phyloP scores from a whole-genome alignment of 2,888 invertebrate genomes.

The Cyaniris semiargus region DNA sequence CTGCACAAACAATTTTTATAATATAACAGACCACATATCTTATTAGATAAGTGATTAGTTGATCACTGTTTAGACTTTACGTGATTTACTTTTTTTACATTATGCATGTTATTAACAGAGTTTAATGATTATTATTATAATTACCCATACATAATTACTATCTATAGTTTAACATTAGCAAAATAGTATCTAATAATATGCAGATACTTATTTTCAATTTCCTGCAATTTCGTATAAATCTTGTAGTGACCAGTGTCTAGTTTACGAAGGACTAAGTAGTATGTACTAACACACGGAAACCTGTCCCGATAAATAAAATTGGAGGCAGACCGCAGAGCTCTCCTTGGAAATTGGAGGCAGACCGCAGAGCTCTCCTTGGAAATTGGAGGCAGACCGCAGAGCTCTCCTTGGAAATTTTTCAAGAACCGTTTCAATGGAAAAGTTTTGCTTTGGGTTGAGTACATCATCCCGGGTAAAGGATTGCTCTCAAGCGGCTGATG shows the following conservation, averaged over 20 bases:
- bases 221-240: neutral
- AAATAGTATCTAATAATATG: neutral
- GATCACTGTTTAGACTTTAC: neutral
- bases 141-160: neutral
- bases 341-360: neutral
- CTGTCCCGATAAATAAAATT: neutral
- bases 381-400: neutral
- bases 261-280: too few species aligned
- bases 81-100: neutral
- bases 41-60: slow-evolving; percentile 15
- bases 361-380: neutral
- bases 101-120: slow-evolving; percentile 4
- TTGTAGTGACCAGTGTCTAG: too few species aligned
- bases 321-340: too few species aligned
- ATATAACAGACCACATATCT: neutral
- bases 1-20: slow-evolving; percentile 2
- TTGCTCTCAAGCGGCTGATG: too few species aligned
- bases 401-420: too few species aligned
- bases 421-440: too few species aligned
- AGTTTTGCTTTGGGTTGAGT: too few species aligned
- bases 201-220: too few species aligned
- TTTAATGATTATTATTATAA: neutral
- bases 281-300: too few species aligned
- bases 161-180: neutral
- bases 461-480: too few species aligned